These are phyloP conservation scores for Pantherophis vulpinus DNA, from an alignment of 2,797 vertebrate genomes.

Conservation along the genomic window DNA sequence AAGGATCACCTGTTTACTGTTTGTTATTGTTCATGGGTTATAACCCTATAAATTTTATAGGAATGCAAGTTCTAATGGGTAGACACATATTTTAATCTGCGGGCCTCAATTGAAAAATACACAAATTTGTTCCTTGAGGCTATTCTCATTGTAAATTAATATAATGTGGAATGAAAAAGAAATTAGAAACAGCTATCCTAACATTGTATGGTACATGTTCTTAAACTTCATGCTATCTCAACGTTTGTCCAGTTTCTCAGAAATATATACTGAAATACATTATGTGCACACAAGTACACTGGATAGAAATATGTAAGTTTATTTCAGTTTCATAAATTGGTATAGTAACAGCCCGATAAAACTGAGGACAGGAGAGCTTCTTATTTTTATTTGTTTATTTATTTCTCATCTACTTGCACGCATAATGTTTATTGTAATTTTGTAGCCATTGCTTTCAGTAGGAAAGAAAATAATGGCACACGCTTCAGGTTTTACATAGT, in stretches of 20 bases:
- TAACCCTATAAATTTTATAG: neutral
- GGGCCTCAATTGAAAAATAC: neutral
- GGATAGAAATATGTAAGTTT: neutral
- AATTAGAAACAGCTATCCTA: neutral
- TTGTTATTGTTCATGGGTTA: neutral
- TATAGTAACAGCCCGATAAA: neutral
- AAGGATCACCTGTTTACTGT: neutral
- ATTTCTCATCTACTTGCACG: neutral
- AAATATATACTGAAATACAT: neutral
- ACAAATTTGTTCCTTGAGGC: neutral
- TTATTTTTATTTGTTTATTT: neutral
- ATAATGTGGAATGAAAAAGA: neutral
- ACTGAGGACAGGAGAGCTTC: neutral
- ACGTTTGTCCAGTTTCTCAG: neutral
- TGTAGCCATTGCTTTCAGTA: neutral
- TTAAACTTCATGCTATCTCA: neutral
- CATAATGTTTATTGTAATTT: neutral
- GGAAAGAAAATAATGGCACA: neutral
- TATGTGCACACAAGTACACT: neutral
- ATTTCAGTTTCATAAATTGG: neutral
- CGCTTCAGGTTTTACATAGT: neutral
- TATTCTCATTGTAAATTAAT: neutral
- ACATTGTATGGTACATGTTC: neutral
- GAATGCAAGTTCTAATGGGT: neutral
- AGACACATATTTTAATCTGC: neutral